A percentile compares a stretch with the other conserved stretches of the same genome.
phyloP scores from a whole-genome alignment of 2,888 invertebrate genomes.

The Nasonia oneida region DNA sequence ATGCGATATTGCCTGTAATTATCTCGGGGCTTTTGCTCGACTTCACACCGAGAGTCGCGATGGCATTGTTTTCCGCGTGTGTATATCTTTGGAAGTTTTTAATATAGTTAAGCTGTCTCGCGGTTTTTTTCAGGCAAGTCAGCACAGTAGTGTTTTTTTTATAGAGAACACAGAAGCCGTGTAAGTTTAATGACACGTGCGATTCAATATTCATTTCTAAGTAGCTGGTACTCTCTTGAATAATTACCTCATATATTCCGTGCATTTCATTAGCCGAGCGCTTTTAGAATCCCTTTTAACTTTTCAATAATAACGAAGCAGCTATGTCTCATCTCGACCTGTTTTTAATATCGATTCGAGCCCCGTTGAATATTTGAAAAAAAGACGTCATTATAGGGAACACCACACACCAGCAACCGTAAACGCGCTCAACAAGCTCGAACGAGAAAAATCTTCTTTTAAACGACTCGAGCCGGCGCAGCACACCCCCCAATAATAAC shows the following conservation, averaged over 20 bases:
- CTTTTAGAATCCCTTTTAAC: not conserved
- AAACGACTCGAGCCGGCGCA: not conserved
- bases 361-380: not conserved
- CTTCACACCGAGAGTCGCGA: slow-evolving; percentile 29
- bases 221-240: not conserved
- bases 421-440: not conserved
- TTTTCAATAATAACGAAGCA: not conserved
- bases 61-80: not conserved
- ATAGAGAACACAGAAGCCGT: not conserved
- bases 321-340: not conserved
- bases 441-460: slow-evolving; percentile 9
- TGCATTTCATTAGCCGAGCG: not conserved
- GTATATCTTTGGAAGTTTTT: not conserved
- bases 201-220: slow-evolving; percentile 11
- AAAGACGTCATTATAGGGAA: not conserved
- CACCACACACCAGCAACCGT: not conserved
- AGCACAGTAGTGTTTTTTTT: no score
- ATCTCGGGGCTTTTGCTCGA: slow-evolving; percentile 61
- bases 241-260: not conserved
- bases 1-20: slow-evolving; percentile 62
- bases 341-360: not conserved
- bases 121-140: not conserved
- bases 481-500: slow-evolving; percentile 21
- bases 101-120: not conserved
- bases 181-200: not conserved